These are phyloP conservation scores for Drosophila asahinai DNA, from an alignment of 1,140 invertebrate genomes.

Conservation along the genomic window DNA sequence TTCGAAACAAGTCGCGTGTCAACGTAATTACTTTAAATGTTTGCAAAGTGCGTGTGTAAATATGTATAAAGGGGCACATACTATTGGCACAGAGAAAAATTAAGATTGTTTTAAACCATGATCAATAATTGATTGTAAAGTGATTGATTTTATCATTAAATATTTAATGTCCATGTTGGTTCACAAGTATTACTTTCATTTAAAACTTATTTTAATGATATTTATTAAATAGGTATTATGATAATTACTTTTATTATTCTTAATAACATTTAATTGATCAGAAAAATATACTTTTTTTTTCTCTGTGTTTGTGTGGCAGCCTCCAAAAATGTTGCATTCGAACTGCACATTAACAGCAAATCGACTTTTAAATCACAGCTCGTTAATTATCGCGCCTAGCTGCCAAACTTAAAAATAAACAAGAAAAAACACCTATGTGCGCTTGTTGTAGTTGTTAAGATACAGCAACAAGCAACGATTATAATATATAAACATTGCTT, in stretches of 20 bases:
- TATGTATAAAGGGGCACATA: conserved; percentile 26
- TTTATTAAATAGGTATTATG: neutral
- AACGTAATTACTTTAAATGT: conserved; percentile 62
- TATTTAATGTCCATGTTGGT: neutral
- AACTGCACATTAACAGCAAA: conserved; percentile 66
- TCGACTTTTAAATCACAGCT: conserved; percentile 68
- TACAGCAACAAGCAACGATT: conserved; percentile 19
- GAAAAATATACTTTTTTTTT: neutral
- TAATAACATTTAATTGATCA: neutral
- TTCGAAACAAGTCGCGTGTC: conserved; percentile 77
- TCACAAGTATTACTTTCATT: neutral
- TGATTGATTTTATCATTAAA: neutral
- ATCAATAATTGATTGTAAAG: neutral
- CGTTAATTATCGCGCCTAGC: conserved; percentile 78
- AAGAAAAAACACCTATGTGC: conserved; percentile 17
- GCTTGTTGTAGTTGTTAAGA: conserved; percentile 17
- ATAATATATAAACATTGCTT: conserved; percentile 35
- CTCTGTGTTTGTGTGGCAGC: conserved; percentile 47
- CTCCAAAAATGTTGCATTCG: conserved; percentile 69
- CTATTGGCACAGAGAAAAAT: conserved; percentile 15
- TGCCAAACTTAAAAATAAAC: conserved; percentile 52
- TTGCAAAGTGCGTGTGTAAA: conserved; percentile 51
- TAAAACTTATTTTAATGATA: no score
- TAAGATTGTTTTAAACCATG: neutral
- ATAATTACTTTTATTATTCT: no score